Evolutionary conservation across 2,113 vertebrate genomes (phyloP).

Genomic region (Microcebus tavaratra): DNA sequence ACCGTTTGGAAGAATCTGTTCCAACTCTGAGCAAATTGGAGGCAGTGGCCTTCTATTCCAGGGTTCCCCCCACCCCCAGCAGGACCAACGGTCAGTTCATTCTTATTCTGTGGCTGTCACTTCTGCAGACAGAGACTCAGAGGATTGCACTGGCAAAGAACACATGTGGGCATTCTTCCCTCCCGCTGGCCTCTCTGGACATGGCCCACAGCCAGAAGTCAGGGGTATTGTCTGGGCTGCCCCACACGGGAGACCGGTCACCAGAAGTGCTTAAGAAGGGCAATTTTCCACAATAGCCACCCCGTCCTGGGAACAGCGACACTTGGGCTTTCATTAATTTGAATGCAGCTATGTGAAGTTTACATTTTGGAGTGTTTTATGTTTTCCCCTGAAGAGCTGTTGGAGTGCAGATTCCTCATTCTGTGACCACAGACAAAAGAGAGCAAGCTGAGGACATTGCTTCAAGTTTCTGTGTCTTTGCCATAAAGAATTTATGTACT

Average conservation of each 20-base stretch:
- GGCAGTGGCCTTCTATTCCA: neutral
- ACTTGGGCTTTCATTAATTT: conserved; percentile 78
- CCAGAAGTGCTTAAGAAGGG: conserved; percentile 72
- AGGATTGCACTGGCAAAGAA: neutral
- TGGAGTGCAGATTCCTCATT: conserved; percentile 79
- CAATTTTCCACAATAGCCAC: conserved; percentile 78
- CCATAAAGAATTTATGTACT: conserved; percentile 79
- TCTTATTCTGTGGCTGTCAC: neutral
- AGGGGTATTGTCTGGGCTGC: conserved; percentile 49
- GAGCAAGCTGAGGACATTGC: conserved; percentile 79
- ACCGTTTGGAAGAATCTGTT: neutral
- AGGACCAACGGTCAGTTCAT: neutral
- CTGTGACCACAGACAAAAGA: conserved; percentile 80
- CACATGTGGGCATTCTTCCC: neutral
- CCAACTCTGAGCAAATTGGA: neutral
- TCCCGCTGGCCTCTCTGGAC: conserved; percentile 62
- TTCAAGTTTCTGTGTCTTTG: conserved; percentile 80
- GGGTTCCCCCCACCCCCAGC: accelerated
- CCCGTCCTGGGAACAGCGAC: conserved; percentile 57
- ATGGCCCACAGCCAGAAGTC: neutral
- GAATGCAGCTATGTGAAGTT: conserved; percentile 52
- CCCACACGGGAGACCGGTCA: conserved; percentile 35
- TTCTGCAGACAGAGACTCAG: neutral
- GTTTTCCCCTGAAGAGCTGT: conserved; percentile 80
- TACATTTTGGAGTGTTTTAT: conserved; percentile 82